phyloP scores from a whole-genome alignment of 2,888 invertebrate genomes.

The Thera obeliscata region DNA sequence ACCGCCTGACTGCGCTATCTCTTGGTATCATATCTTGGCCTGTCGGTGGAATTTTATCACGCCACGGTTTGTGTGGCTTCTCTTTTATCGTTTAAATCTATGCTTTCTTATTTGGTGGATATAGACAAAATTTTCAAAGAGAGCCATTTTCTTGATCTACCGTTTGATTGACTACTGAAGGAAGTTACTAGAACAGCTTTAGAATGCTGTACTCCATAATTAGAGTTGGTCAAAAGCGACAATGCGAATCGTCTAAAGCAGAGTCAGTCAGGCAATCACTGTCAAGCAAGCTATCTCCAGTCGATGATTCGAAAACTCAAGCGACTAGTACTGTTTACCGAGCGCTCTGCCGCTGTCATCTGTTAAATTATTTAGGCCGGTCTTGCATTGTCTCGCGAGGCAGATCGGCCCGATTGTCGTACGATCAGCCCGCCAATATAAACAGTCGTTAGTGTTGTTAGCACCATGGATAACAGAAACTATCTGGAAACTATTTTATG shows the following conservation, averaged over 20 bases:
- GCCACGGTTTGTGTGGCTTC: constrained; percentile 26
- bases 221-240: too few species aligned
- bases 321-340: constrained; percentile 59
- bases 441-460: constrained; percentile 76
- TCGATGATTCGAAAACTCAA: constrained; percentile 26
- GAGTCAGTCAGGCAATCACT: not conserved
- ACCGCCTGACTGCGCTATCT: constrained; percentile 55
- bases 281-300: constrained; percentile 12
- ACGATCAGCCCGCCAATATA: constrained; percentile 61
- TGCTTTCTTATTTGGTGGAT: not conserved
- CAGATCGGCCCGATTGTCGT: constrained; percentile 44
- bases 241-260: too few species aligned
- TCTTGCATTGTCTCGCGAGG: constrained; percentile 78
- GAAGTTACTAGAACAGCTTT: too few species aligned
- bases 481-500: not conserved
- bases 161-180: too few species aligned
- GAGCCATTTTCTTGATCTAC: too few species aligned
- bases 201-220: too few species aligned
- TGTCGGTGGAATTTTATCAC: constrained; percentile 23
- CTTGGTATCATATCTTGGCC: constrained; percentile 28
- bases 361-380: constrained; percentile 81
- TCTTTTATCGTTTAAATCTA: not conserved
- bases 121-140: too few species aligned
- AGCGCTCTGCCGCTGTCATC: constrained; percentile 69
- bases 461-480: constrained; percentile 44